phyloP scores from a whole-genome alignment of 2,113 vertebrate genomes.

The Pteropus alecto region DNA sequence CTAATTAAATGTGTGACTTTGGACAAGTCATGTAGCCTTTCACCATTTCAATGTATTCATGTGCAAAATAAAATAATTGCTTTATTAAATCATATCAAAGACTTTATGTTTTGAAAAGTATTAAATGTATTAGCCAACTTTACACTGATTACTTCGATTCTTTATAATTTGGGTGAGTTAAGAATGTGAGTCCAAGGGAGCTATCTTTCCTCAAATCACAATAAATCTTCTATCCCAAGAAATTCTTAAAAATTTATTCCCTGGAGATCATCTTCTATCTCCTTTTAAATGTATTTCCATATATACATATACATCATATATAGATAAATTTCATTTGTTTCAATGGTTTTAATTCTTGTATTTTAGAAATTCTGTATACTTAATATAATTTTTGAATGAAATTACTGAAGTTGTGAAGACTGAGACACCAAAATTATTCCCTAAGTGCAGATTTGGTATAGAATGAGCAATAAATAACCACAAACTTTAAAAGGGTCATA shows the following conservation, averaged over 20 bases:
- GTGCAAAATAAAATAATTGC: constrained; percentile 16
- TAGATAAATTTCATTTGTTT: not conserved
- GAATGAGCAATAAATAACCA: not conserved
- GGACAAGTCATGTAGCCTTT: not conserved
- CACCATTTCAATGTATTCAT: not conserved
- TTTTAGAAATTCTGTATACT: not conserved
- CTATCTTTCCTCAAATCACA: not conserved
- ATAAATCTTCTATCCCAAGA: not conserved
- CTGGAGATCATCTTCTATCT: not conserved
- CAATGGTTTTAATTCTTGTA: not conserved
- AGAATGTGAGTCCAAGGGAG: not conserved
- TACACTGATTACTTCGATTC: not conserved
- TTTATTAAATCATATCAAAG: not conserved
- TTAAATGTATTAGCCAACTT: not conserved
- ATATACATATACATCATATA: not conserved
- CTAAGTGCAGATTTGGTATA: not conserved
- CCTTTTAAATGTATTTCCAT: not conserved
- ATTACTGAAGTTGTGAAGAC: not conserved
- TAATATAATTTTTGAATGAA: not conserved
- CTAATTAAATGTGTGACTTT: not conserved
- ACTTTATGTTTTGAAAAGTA: not conserved
- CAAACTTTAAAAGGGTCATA: not conserved
- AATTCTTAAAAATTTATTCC: not conserved
- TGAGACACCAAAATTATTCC: not conserved
- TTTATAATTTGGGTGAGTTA: not conserved